A percentile compares a stretch with the other conserved stretches of the same genome.
phyloP scores from a whole-genome alignment of 2,113 vertebrate genomes.

The Sceloporus undulatus region DNA sequence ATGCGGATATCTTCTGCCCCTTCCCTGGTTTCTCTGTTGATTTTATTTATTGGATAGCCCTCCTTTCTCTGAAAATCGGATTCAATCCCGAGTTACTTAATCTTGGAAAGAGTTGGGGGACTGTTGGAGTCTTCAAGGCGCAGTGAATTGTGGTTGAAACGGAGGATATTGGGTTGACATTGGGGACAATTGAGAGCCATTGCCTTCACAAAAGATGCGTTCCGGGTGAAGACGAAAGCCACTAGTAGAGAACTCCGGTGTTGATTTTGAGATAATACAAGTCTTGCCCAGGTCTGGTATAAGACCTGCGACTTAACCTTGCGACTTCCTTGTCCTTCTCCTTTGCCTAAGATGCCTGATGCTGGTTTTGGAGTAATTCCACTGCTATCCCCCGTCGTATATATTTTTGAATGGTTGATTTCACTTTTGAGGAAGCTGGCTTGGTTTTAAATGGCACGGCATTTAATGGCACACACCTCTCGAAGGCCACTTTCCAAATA shows the following conservation, averaged over 20 bases:
- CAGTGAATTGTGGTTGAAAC: too few species aligned
- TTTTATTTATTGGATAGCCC: too few species aligned
- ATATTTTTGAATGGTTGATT: neutral
- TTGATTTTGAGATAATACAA: too few species aligned
- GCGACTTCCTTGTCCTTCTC: neutral
- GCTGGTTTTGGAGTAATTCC: neutral
- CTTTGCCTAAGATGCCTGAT: neutral
- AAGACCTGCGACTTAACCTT: neutral
- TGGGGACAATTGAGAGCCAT: too few species aligned
- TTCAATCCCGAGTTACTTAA: neutral
- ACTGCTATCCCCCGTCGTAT: neutral
- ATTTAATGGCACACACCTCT: neutral
- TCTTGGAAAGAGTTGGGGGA: neutral
- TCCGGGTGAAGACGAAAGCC: too few species aligned
- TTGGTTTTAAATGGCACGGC: neutral
- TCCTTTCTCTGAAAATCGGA: too few species aligned
- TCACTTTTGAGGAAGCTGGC: neutral
- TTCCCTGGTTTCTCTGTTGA: neutral
- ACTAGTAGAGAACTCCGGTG: too few species aligned
- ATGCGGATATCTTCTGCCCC: neutral
- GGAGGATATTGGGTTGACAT: too few species aligned
- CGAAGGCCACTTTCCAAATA: neutral
- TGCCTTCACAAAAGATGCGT: too few species aligned
- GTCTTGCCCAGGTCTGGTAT: too few species aligned
- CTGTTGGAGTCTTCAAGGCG: too few species aligned